Evolutionary conservation across 2,797 vertebrate genomes (phyloP), one percentile per base, ranked within the genome.

Genomic region (Geotria australis): DNA sequence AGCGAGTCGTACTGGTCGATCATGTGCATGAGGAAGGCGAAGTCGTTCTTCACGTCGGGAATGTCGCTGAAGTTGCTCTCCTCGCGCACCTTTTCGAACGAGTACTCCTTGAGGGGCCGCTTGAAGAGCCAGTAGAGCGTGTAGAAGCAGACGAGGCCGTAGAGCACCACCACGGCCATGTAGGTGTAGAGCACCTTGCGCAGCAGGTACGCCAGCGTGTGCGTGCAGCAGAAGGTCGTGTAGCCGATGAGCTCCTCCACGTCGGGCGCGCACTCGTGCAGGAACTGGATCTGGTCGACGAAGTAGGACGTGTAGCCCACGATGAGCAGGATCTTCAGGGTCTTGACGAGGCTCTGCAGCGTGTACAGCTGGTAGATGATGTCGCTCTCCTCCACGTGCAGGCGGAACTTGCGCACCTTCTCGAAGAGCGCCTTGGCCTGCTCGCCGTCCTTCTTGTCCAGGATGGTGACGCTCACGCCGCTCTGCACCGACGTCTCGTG

Each of bases 21-120:
- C 91, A 98, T 98, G 68, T 98, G 91, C 58, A 98, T 74, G 47
- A 98, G 83, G 64, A 98, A 98, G 0, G 91, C 91, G 74, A 98
- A 98, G 66, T 98, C 91, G 1, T 98, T 98, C 69, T 95, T 96
- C 45, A 98, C 91, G 58, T 98, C 91, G 1, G 91, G 91, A 67
- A 98, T 98, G 66, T 98, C 91, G 45, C 91, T 96, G 66, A 96
- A 98, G 68, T 85, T 96, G 65, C 91, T 98, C 70, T 98, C 89
- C 62, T 98, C 91, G 63, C 91, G 66, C 58, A 98, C 86, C 63
- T 96, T 95, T 62, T 98, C 91, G 60, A 98, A 98, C 2, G 91
- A 98, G 58, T 98, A 98, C 64, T 98, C 89, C 68, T 98, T 96
- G 14, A 98, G 71, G 8, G 91, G 83, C 57, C 89, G 78, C 49